Evolutionary conservation across 2,888 invertebrate species (phyloP).

Genomic region (Pristionchus entomophagus): DNA sequence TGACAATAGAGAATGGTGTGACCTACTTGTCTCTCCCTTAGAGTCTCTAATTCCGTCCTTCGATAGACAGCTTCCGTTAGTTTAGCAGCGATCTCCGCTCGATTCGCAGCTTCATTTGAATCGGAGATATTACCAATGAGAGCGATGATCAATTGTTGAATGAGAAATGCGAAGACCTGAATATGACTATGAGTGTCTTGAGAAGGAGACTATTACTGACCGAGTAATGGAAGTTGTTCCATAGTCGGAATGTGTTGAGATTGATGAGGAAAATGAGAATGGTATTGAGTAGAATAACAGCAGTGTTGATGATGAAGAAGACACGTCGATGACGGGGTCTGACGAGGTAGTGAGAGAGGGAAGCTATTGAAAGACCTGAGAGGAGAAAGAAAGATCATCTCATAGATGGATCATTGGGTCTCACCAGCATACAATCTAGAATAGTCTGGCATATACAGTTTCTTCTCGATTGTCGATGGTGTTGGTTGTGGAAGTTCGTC

Average conservation of each 20-base stretch:
- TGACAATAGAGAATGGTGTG: background rate
- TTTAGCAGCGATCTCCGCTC: constrained; percentile 71
- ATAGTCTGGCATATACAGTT: constrained; percentile 44
- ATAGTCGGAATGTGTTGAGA: constrained; percentile 55
- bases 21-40: constrained; percentile 73
- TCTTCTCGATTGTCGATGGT: background rate
- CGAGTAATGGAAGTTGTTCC: constrained; percentile 59
- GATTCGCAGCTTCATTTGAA: constrained; percentile 71
- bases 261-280: constrained; percentile 62
- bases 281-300: constrained; percentile 69
- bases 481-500: background rate
- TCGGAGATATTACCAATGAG: constrained; percentile 72
- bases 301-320: constrained; percentile 67
- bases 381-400: background rate
- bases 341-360: constrained; percentile 71
- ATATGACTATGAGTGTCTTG: background rate
- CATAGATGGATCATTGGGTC: background rate
- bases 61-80: constrained; percentile 73
- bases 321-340: constrained; percentile 73
- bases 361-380: constrained; percentile 58
- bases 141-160: constrained; percentile 70
- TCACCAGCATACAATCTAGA: constrained; percentile 49
- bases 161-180: constrained; percentile 66
- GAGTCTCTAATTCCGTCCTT: constrained; percentile 73
- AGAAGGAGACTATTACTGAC: constrained; percentile 49